Evolutionary conservation across 2,113 vertebrate species (phyloP), one percentile per base, ranked within the genome.

Genomic region (Sminthopsis crassicaudata): DNA sequence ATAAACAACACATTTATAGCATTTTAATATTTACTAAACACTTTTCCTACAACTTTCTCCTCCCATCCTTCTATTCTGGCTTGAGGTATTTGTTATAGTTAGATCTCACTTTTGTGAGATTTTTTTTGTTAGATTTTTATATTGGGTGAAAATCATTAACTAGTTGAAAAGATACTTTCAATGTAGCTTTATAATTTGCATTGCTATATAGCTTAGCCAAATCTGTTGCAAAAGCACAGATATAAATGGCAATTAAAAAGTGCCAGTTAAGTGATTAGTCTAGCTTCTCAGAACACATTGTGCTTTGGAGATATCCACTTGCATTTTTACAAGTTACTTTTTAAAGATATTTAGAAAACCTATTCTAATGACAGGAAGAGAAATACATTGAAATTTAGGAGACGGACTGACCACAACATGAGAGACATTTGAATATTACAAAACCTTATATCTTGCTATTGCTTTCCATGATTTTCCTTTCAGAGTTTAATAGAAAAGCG

Each of bases 391-490:
- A 48, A 96, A 95, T 90, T 50, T 94, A 94, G 67, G 12, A 76
- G 14, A 5, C 60, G n/a, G 53, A 92, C 50, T n/a, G 93, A 95
- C 36, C 67, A 88, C 94, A 95, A 93, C 84, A 52, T 91, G 46
- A 60, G 67, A 46, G n/a, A 19, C 91, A 14, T 23, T 16, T 19
- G 88, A 95, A 60, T 91, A 46, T 51, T 92, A 51, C 88, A 36
- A 93, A 95, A 92, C 67, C 94, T 91, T 91, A 42, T 27, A 57
- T 95, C 54, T 94, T 89, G 8, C 92, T 91, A 53, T 67, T 46
- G 36, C 93, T 96, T 94, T 76, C 55, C 76, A 92, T 96, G 90
- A 94, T 95, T 67, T 93, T 92, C 53, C 88, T 96, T 91, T 94
- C 94, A 96, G 92, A 93, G 36, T 5, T 30, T 90, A 26, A 12